phyloP scores from a whole-genome alignment of 2,113 vertebrate genomes.

The Xyrauchen texanus region DNA sequence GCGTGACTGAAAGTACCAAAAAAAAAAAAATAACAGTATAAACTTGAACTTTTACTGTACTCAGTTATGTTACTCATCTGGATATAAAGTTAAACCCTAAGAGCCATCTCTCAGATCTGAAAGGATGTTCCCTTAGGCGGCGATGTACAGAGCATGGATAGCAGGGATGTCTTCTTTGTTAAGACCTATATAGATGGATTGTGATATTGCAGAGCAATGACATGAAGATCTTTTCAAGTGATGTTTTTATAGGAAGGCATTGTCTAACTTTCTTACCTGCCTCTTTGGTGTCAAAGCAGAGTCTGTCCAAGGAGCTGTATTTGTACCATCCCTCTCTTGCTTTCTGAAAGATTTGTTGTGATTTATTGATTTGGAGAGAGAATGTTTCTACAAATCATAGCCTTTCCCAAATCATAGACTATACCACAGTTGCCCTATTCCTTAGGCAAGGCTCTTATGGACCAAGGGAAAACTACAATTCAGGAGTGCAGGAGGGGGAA shows the following conservation, averaged over 20 bases:
- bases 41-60: neutral
- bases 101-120: neutral
- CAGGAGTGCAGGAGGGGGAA: neutral
- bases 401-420: conserved; percentile 5
- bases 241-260: neutral
- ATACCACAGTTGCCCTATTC: no score
- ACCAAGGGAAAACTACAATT: conserved; percentile 14
- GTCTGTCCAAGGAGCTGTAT: conserved; percentile 24
- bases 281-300: no score
- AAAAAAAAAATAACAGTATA: neutral
- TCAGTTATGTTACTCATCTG: neutral
- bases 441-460: conserved; percentile 4
- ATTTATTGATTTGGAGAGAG: conserved; percentile 32
- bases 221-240: neutral
- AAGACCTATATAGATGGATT: neutral
- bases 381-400: neutral
- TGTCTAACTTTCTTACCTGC: neutral
- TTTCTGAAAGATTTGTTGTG: conserved; percentile 5
- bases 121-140: neutral
- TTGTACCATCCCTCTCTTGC: neutral
- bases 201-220: neutral
- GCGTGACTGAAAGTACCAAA: neutral
- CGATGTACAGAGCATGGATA: neutral
- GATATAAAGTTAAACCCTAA: no score
- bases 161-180: neutral